Evolutionary conservation across 2,797 vertebrate genomes (phyloP).

Genomic region (Euphonia xanthogaster): DNA sequence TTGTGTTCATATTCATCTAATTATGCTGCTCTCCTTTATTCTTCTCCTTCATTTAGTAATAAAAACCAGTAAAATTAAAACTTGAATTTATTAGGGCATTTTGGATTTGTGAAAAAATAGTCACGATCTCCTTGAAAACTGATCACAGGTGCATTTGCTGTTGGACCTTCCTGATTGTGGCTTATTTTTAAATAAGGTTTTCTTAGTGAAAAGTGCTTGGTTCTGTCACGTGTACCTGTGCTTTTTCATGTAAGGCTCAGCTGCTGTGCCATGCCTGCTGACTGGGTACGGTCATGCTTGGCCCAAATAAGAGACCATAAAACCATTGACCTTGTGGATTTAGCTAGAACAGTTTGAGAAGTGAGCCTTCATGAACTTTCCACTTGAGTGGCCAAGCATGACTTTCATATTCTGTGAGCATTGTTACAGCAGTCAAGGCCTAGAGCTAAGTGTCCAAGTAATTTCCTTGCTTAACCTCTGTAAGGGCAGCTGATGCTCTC

Average conservation of each 20-base stretch:
- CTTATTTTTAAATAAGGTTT: not conserved
- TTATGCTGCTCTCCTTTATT: slow-evolving; percentile 9
- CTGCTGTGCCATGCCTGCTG: fast-evolving
- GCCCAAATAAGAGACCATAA: not conserved
- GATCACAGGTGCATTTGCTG: not conserved
- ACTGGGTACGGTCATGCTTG: not conserved
- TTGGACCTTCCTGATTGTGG: not conserved
- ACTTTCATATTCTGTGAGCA: not conserved
- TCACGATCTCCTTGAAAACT: not conserved
- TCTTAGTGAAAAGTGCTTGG: not conserved
- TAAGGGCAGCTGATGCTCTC: not conserved
- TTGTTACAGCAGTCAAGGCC: not conserved
- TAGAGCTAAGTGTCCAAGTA: not conserved
- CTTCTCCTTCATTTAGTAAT: slow-evolving; percentile 20
- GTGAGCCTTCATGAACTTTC: not conserved
- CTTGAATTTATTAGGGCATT: not conserved
- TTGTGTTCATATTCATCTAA: not conserved
- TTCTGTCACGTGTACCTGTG: not conserved
- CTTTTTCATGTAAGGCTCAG: not conserved
- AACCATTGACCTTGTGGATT: not conserved
- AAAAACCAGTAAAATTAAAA: slow-evolving; percentile 7
- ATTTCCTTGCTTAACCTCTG: not conserved
- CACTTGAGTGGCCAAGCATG: not conserved
- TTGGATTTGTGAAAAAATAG: not conserved
- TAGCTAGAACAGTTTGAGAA: not conserved